These are phyloP conservation scores for Phortica okadai DNA, from an alignment of 2,888 invertebrate species.

Conservation along the genomic window DNA sequence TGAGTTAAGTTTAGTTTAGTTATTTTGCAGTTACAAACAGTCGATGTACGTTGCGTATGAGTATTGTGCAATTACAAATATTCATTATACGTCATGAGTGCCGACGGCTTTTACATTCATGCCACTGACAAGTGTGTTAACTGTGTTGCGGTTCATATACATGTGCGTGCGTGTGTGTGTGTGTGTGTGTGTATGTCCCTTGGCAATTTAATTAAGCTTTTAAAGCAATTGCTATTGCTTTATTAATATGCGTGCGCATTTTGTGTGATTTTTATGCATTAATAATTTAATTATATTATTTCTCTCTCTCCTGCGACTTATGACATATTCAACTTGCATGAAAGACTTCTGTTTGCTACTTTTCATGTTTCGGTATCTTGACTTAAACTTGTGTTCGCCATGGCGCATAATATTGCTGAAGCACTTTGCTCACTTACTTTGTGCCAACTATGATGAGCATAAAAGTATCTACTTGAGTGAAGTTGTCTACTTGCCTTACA, in stretches of 20 bases:
- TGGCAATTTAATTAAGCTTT: not conserved
- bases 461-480: not conserved
- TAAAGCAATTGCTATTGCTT: not conserved
- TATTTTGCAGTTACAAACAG: too few species aligned
- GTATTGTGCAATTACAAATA: slow-evolving; percentile 6
- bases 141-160: too few species aligned
- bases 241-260: not conserved
- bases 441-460: not conserved
- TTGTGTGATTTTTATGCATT: not conserved
- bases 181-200: not conserved
- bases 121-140: too few species aligned
- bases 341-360: not conserved
- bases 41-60: not conserved
- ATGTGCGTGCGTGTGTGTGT: too few species aligned
- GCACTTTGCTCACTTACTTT: not conserved
- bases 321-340: not conserved
- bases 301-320: not conserved
- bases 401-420: not conserved
- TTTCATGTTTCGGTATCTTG: not conserved
- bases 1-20: too few species aligned
- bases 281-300: not conserved
- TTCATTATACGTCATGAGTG: slow-evolving; percentile 10
- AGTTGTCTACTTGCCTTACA: not conserved
- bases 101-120: not conserved
- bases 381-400: not conserved